Conservation (phyloP, 2,797 vertebrate genomes). For the Loris lydekkerianus region DNA sequence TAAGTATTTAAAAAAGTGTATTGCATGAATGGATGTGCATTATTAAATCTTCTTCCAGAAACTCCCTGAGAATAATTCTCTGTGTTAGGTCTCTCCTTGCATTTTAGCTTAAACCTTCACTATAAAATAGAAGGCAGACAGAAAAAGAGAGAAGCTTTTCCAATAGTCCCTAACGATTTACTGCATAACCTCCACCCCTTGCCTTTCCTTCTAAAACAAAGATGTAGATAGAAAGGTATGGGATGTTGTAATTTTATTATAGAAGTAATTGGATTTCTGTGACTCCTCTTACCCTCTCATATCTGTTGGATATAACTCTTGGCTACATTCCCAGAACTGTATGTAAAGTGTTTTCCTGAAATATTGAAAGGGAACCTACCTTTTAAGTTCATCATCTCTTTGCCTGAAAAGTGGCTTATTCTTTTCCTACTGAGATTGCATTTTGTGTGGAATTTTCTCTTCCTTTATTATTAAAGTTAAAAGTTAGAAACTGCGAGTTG, state of each 20-base stretch:
- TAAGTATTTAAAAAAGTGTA: not conserved
- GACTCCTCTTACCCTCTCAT: conserved; percentile 72
- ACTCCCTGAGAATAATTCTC: not conserved
- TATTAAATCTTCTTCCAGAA: conserved; percentile 33
- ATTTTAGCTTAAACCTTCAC: conserved; percentile 29
- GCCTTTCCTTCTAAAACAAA: conserved; percentile 65
- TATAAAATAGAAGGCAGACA: not conserved
- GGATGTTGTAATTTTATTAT: conserved; percentile 64
- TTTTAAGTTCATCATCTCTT: conserved; percentile 77
- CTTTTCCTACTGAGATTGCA: not conserved
- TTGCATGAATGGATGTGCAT: not conserved
- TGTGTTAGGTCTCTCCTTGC: not conserved
- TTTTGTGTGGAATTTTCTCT: not conserved
- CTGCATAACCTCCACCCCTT: not conserved
- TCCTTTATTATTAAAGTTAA: conserved; percentile 59
- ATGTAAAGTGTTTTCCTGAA: conserved; percentile 76
- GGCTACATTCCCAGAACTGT: conserved; percentile 71
- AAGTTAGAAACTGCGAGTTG: conserved; percentile 36
- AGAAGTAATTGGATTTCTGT: conserved; percentile 69
- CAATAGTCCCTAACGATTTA: conserved; percentile 63
- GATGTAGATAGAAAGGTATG: not conserved
- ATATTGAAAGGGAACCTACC: conserved; percentile 77
- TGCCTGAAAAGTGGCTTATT: conserved; percentile 62
- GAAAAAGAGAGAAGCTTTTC: conserved; percentile 13
- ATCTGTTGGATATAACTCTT: conserved; percentile 69